Conservation (phyloP, 2,888 invertebrate genomes). For the Drymonia ruficornis region DNA sequence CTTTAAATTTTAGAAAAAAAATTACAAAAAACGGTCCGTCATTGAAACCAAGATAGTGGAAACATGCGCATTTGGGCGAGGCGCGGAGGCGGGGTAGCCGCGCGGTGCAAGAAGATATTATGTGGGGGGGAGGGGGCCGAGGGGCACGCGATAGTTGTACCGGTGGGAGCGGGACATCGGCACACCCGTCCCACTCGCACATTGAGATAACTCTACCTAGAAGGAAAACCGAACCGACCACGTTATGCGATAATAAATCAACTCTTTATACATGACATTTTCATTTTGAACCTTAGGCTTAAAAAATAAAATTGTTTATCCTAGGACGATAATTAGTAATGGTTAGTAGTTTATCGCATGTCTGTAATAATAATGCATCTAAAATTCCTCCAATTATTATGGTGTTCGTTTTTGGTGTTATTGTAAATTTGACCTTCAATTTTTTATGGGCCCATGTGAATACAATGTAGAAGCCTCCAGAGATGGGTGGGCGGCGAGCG, state of each 20-base stretch:
- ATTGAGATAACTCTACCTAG: constrained; percentile 63
- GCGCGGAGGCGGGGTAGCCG: constrained; percentile 76
- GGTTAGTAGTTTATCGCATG: not conserved
- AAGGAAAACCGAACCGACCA: not conserved
- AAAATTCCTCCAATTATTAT: constrained; percentile 64
- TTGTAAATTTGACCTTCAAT: constrained; percentile 60
- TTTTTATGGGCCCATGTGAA: constrained; percentile 32
- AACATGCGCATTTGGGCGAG: constrained; percentile 63
- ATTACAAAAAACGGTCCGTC: no score
- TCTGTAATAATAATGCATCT: constrained; percentile 59
- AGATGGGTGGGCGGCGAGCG: constrained; percentile 11
- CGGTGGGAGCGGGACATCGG: constrained; percentile 46
- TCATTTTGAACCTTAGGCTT: not conserved
- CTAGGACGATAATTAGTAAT: not conserved
- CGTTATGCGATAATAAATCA: not conserved
- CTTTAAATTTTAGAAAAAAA: no score
- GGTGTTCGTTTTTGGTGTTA: constrained; percentile 51
- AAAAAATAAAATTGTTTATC: not conserved
- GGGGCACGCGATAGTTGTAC: constrained; percentile 31
- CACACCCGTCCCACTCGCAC: constrained; percentile 40
- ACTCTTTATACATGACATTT: not conserved
- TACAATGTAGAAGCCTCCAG: constrained; percentile 21
- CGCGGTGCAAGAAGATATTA: constrained; percentile 68
- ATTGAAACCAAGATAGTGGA: constrained; percentile 54
- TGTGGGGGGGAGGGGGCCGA: constrained; percentile 51